These are phyloP conservation scores for Pithys albifrons DNA, from an alignment of 2,113 vertebrate genomes.

Conservation along the genomic window DNA sequence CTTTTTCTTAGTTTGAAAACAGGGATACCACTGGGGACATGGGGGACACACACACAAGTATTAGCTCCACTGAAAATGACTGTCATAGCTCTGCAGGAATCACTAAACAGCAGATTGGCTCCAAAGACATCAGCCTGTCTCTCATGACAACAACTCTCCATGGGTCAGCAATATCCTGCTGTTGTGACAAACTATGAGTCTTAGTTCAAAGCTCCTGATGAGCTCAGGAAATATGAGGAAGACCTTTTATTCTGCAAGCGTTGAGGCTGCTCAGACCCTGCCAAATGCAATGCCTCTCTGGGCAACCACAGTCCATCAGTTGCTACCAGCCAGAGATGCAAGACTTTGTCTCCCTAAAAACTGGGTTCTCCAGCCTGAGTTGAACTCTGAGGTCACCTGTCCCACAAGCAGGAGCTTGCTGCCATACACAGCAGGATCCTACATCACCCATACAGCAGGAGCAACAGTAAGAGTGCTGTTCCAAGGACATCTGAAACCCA, in stretches of 20 bases:
- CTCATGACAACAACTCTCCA: neutral
- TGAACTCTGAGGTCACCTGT: neutral
- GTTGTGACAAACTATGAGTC: neutral
- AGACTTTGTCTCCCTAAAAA: neutral
- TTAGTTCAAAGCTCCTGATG: neutral
- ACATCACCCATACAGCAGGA: neutral
- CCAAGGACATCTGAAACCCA: neutral
- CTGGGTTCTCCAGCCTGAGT: neutral
- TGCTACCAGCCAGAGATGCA: neutral
- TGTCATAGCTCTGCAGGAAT: neutral
- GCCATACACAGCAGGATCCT: neutral
- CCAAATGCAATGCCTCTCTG: neutral
- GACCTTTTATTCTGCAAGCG: neutral
- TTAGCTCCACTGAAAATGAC: neutral
- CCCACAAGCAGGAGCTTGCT: neutral
- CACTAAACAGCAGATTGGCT: neutral
- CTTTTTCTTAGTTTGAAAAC: constrained; percentile 12
- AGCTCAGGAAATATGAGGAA: neutral
- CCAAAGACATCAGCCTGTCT: neutral
- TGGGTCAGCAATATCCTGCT: neutral
- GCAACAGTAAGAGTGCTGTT: accelerated
- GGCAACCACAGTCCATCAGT: neutral
- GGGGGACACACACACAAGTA: accelerated
- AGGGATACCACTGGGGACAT: neutral
- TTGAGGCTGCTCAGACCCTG: neutral